phyloP scores from a whole-genome alignment of 2,888 invertebrate genomes.

The Pterobdella sp. region DNA sequence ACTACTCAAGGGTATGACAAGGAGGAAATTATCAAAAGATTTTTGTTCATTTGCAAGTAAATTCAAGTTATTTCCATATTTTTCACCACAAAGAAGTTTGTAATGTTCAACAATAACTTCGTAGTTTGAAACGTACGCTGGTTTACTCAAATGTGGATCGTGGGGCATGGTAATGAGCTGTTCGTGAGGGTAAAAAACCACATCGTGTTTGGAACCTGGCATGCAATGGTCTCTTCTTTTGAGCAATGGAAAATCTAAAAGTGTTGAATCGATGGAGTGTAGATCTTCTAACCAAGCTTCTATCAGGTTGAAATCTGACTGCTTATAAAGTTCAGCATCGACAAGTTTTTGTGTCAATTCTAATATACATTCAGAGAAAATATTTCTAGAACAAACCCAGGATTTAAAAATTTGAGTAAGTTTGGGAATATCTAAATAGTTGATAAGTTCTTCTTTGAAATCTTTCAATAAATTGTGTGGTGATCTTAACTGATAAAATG shows the following conservation, averaged over 20 bases:
- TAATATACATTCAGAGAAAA: slow-evolving; percentile 37
- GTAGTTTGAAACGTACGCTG: slow-evolving; percentile 23
- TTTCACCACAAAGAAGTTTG: slow-evolving; percentile 26
- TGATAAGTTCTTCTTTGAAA: slow-evolving; percentile 37
- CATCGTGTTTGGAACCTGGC: not conserved
- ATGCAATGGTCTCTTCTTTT: not conserved
- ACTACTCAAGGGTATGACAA: slow-evolving; percentile 31
- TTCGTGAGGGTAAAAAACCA: slow-evolving; percentile 35
- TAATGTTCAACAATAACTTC: slow-evolving; percentile 18
- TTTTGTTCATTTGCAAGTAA: not conserved
- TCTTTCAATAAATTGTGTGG: slow-evolving; percentile 39
- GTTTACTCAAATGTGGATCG: slow-evolving; percentile 19
- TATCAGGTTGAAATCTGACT: slow-evolving; percentile 35
- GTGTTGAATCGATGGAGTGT: slow-evolving; percentile 2
- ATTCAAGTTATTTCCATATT: slow-evolving; percentile 6
- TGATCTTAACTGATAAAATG: slow-evolving; percentile 39
- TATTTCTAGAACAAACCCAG: slow-evolving; percentile 37
- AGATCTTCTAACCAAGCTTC: slow-evolving; percentile 38
- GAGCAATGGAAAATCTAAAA: not conserved
- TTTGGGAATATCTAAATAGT: slow-evolving; percentile 38
- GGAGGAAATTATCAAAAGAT: slow-evolving; percentile 26
- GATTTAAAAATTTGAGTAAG: slow-evolving; percentile 34
- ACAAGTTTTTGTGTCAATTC: slow-evolving; percentile 35
- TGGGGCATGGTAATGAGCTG: slow-evolving; percentile 35
- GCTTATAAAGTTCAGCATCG: slow-evolving; percentile 30